These are phyloP conservation scores for Ibycter americanus DNA, from an alignment of 2,797 vertebrate genomes.

Conservation along the genomic window DNA sequence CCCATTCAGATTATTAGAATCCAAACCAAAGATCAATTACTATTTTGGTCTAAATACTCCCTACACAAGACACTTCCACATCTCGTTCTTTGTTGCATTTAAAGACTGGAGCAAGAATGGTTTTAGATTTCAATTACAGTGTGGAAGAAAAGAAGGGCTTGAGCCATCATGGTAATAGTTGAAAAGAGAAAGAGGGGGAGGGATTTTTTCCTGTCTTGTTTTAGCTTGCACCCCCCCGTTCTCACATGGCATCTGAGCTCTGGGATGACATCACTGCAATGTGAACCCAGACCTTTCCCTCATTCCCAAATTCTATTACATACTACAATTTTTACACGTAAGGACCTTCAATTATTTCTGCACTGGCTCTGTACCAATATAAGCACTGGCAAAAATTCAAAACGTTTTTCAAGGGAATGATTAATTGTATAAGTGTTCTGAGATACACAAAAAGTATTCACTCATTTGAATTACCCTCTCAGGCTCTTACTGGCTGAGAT, in stretches of 20 bases:
- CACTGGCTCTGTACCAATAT: conserved; percentile 4
- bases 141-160: background rate
- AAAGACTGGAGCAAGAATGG: background rate
- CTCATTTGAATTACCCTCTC: background rate
- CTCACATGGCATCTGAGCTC: background rate
- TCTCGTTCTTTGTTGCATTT: background rate
- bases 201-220: background rate
- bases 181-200: background rate
- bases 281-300: background rate
- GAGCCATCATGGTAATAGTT: background rate
- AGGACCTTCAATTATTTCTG: background rate
- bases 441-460: background rate
- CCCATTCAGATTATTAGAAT: background rate
- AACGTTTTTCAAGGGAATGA: background rate
- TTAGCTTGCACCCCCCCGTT: background rate
- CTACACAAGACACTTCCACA: background rate
- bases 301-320: background rate
- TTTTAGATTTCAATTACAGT: background rate
- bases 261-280: background rate
- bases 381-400: conserved; percentile 19
- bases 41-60: background rate
- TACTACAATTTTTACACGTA: background rate
- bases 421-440: background rate
- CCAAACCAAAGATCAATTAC: background rate
- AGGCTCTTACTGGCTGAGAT: background rate